Conservation (phyloP, 2,888 invertebrate species). For the Cryptocheilus praepositus region DNA sequence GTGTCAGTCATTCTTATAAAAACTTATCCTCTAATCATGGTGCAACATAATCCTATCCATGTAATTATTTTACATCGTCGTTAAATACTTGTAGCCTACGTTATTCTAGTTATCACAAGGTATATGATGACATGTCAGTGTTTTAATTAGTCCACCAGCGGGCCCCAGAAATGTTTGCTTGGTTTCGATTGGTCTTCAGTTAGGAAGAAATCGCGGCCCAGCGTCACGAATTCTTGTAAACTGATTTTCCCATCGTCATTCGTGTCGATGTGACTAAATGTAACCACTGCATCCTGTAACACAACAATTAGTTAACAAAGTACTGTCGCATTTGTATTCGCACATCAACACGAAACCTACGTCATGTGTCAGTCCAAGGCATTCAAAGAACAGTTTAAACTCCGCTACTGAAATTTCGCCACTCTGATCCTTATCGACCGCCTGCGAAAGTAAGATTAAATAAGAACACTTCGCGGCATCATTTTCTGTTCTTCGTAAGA, state of each 20-base stretch:
- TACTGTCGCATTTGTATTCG: not conserved
- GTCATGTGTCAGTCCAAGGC: slow-evolving; percentile 84
- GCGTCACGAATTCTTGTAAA: slow-evolving; percentile 86
- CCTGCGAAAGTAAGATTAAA: slow-evolving; percentile 75
- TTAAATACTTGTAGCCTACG: slow-evolving; percentile 11
- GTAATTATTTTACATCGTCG: slow-evolving; percentile 14
- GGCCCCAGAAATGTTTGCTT: slow-evolving; percentile 92
- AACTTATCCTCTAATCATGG: slow-evolving; percentile 10
- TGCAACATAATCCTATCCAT: slow-evolving; percentile 15
- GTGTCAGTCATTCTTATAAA: slow-evolving; percentile 11
- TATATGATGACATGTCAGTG: slow-evolving; percentile 10
- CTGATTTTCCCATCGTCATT: slow-evolving; percentile 87
- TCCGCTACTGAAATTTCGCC: slow-evolving; percentile 88
- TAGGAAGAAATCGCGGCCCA: slow-evolving; percentile 88
- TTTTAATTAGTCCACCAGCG: slow-evolving; percentile 78
- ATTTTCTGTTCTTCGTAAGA: too few species aligned
- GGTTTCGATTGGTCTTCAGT: slow-evolving; percentile 85
- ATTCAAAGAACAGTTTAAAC: slow-evolving; percentile 88
- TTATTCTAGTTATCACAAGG: slow-evolving; percentile 38
- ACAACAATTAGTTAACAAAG: too few species aligned
- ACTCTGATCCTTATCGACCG: slow-evolving; percentile 87
- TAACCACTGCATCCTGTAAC: slow-evolving; percentile 81
- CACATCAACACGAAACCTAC: slow-evolving; percentile 65
- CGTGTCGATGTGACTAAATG: slow-evolving; percentile 86
- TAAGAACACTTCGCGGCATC: too few species aligned